phyloP scores from a whole-genome alignment of 1,140 invertebrate genomes.

The Orius insidiosus region DNA sequence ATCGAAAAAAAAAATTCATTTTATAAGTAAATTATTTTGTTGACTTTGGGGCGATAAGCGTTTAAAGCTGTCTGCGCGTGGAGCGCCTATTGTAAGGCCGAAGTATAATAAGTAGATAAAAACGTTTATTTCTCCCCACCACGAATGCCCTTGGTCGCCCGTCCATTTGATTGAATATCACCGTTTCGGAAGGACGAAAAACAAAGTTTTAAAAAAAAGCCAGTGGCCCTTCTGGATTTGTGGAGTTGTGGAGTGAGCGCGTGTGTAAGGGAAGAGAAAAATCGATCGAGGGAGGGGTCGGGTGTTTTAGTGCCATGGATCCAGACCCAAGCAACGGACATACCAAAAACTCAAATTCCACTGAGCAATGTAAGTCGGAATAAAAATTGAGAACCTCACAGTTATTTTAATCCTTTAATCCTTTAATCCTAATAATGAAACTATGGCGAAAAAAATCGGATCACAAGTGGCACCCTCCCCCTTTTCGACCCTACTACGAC shows the following conservation, averaged over 20 bases:
- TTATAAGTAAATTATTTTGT: slow-evolving; percentile 20
- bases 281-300: slow-evolving; percentile 8
- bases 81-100: too few relatives aligned
- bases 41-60: slow-evolving; percentile 19
- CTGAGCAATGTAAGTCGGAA: slow-evolving; percentile 5
- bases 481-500: too few relatives aligned
- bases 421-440: too few relatives aligned
- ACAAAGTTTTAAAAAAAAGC: too few relatives aligned
- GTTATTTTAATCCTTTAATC: too few relatives aligned
- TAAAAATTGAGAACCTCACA: too few relatives aligned
- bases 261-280: slow-evolving; percentile 7
- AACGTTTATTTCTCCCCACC: background rate
- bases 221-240: too few relatives aligned
- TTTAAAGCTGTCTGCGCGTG: background rate
- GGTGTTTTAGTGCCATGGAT: slow-evolving; percentile 11
- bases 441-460: too few relatives aligned
- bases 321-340: slow-evolving; percentile 14
- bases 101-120: too few relatives aligned
- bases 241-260: background rate
- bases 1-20: too few relatives aligned
- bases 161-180: background rate
- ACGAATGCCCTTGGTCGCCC: background rate
- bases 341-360: slow-evolving; percentile 6
- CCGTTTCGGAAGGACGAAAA: too few relatives aligned
- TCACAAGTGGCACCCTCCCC: too few relatives aligned